Percentiles rank a stretch among this genome's conserved stretches.
Conservation (phyloP, 2,888 invertebrate genomes). For the Notodonta ziczac region DNA sequence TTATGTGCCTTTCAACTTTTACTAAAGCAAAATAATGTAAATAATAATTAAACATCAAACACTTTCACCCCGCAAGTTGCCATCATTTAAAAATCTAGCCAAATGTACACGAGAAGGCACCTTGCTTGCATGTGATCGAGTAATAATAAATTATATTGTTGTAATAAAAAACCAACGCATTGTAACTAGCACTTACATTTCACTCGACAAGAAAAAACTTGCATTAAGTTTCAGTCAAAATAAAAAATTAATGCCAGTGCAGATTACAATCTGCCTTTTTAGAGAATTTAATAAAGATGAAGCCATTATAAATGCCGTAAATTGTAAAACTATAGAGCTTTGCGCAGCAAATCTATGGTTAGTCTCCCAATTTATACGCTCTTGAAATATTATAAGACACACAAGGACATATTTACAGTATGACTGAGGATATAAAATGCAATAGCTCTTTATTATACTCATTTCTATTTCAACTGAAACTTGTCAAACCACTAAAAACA, state of each 20-base stretch:
- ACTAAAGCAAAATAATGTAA: too few relatives aligned
- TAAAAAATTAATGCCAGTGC: slow-evolving; percentile 7
- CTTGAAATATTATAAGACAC: too few relatives aligned
- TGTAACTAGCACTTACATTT: slow-evolving; percentile 46
- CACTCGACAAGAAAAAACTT: slow-evolving; percentile 45
- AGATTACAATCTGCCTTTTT: too few relatives aligned
- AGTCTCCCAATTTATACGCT: too few relatives aligned
- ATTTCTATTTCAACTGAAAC: slow-evolving; percentile 43
- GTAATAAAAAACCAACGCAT: slow-evolving; percentile 13
- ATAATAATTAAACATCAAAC: too few relatives aligned
- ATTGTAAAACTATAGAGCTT: too few relatives aligned
- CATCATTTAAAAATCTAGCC: slow-evolving; percentile 12
- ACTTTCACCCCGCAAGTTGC: slow-evolving; percentile 32
- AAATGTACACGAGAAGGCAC: slow-evolving; percentile 22
- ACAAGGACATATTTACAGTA: too few relatives aligned
- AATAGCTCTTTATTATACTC: background rate
- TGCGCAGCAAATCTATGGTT: too few relatives aligned
- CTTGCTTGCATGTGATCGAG: slow-evolving; percentile 12
- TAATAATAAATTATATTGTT: slow-evolving; percentile 3
- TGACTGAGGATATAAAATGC: too few relatives aligned
- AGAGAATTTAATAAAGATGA: too few relatives aligned
- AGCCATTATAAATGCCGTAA: too few relatives aligned
- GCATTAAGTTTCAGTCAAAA: slow-evolving; percentile 40
- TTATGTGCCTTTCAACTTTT: too few relatives aligned
- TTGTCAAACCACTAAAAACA: slow-evolving; percentile 49